Evolutionary conservation across 30 jellyfish, hydroid and myxozoan species (phyloP).

Genomic region (Turritopsis dohrnii): DNA sequence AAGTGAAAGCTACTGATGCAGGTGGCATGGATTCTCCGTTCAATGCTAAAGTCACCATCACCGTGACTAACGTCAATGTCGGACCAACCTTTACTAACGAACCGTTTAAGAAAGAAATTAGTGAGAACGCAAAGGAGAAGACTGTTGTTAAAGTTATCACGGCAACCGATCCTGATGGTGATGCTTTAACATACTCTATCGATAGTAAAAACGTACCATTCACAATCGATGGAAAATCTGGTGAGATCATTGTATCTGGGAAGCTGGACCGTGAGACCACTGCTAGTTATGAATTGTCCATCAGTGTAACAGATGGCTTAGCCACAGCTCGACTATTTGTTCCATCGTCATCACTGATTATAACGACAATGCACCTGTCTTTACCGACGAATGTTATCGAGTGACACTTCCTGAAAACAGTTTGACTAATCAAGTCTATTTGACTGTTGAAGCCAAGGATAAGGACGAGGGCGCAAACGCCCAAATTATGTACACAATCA

Average conservation of each 20-base stretch:
- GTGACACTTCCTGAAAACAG: slow-evolving; percentile 3
- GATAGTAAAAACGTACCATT: background rate
- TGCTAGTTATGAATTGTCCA: slow-evolving; percentile 42
- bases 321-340: slow-evolving; percentile 34
- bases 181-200: background rate
- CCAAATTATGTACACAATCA: slow-evolving; percentile 37
- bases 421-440: background rate
- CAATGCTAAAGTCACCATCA: slow-evolving; percentile 9
- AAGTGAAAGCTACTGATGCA: background rate
- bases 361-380: slow-evolving; percentile 64
- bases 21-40: background rate
- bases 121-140: background rate
- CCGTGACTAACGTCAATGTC: background rate
- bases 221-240: background rate
- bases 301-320: slow-evolving; percentile 48
- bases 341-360: slow-evolving; percentile 56
- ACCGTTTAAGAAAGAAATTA: slow-evolving; percentile 1
- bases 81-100: background rate
- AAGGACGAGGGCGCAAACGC: slow-evolving; percentile 62
- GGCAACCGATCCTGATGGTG: slow-evolving; percentile 12
- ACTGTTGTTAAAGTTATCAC: background rate
- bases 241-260: background rate
- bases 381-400: background rate
- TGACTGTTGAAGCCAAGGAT: slow-evolving; percentile 57
- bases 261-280: slow-evolving; percentile 60